Percentiles rank a stretch among this genome's conserved stretches.
phyloP scores from a whole-genome alignment of 1,140 invertebrate genomes.

The Atta colombica region DNA sequence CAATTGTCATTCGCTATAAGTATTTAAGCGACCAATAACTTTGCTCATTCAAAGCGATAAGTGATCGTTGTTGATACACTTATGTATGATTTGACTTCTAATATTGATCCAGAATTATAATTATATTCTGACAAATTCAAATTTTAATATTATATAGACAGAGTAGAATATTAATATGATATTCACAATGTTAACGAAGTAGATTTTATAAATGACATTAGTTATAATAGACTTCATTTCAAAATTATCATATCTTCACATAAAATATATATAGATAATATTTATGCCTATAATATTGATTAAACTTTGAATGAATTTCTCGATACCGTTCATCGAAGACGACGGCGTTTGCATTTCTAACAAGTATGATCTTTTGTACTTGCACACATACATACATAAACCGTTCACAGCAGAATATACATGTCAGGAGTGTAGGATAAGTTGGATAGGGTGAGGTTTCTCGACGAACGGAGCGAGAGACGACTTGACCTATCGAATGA shows the following conservation, averaged over 20 bases:
- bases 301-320: background rate
- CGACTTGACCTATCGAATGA: conserved; percentile 41
- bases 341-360: background rate
- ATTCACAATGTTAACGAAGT: background rate
- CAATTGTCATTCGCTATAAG: background rate
- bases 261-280: background rate
- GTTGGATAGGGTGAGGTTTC: background rate
- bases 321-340: background rate
- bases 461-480: background rate
- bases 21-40: background rate
- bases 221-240: background rate
- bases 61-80: background rate
- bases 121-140: background rate
- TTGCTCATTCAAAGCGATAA: conserved; percentile 51
- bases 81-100: background rate
- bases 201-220: background rate
- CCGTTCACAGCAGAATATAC: background rate
- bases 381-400: background rate
- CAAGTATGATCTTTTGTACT: background rate
- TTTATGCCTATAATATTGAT: background rate
- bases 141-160: background rate
- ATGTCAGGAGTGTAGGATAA: background rate
- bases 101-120: background rate
- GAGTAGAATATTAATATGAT: background rate
- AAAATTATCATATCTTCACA: background rate